Base-by-base conservation (phyloP, 2,113 vertebrate genomes). In the Azemiops feae region DNA sequence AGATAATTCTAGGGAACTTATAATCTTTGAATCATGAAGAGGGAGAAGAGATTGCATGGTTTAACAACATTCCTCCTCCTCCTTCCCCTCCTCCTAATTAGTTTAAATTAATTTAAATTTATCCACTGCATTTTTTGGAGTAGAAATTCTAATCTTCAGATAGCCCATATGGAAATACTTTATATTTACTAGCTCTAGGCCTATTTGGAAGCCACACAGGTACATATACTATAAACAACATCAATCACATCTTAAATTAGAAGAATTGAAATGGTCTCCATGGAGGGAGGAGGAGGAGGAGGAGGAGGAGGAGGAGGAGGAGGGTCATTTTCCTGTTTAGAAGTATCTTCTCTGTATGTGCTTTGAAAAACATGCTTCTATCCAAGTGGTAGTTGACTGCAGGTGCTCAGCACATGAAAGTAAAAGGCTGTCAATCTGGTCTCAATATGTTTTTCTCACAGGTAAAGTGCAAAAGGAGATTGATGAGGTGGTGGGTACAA, bases 401-500 rank as follows among this genome's bases (percentile, higher is more conserved):
- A n/a, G 27, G 2, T n/a, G 47, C 27, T 47, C 30, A 90, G 52
- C 53, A 43, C 85, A 18, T 1, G 14, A 34, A 30, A 85, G 7
- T 45, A 30, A n/a, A 53, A 20, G 69, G n/a, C 16, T 81, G 69
- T 81, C 69, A 81, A 39, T 81, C 16, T 30, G 39, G 53, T 55
- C 12, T 85, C 34, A 91, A 57, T 91, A 18, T 58, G 23, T 86
- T 39, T 50, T 87, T 4, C 0, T n/a, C 22, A 64, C 14, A 39
- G 1, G 11, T 54, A 34, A 39, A 54, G 64, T 97, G 3, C 97
- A 97, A 64, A 58, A 95, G 90, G 97, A 97, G 95, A 97, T 97
- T 0, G 93, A 96, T 0, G 3, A 5, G 0, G 94, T 96, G 89
- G 90, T 97, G 88, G 96, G 96, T 6, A 0, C 18, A 0, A 3